Evolutionary conservation across 1,140 invertebrate genomes (phyloP).

Genomic region (Aphaenogaster ashmeadi): DNA sequence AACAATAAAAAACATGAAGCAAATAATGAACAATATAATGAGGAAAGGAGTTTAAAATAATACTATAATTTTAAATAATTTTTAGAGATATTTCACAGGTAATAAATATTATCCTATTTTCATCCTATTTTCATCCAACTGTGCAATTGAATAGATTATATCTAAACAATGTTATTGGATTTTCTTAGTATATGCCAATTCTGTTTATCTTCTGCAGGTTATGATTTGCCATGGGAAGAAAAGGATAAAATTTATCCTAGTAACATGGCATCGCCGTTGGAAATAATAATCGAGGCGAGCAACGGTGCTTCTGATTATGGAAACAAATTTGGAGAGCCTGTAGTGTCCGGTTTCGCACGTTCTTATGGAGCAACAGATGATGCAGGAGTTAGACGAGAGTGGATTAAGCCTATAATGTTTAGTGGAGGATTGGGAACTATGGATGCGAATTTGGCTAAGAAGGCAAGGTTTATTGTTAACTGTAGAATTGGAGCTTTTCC

Average conservation of each 20-base stretch:
- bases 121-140: too few species aligned
- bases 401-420: constrained; percentile 99
- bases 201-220: constrained; percentile 87
- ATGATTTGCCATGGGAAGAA: constrained; percentile 96
- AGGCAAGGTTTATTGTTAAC: constrained; percentile 86
- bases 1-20: too few species aligned
- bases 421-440: constrained; percentile 98
- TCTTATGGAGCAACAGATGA: constrained; percentile 94
- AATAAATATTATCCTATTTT: too few species aligned
- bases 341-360: constrained; percentile 96
- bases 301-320: constrained; percentile 99
- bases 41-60: too few species aligned
- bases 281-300: constrained; percentile 97
- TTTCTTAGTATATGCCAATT: background rate
- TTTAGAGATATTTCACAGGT: too few species aligned
- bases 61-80: too few species aligned
- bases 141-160: too few species aligned
- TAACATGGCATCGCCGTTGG: constrained; percentile 96
- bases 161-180: too few species aligned
- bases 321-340: constrained; percentile 99
- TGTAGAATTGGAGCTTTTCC: too few species aligned
- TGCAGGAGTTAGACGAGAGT: constrained; percentile 93
- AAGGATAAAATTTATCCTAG: constrained; percentile 91
- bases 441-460: constrained; percentile 93
- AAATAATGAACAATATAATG: too few species aligned